Evolutionary conservation across 2,888 invertebrate genomes (phyloP), one percentile per base, ranked within the genome.

Genomic region (Eutolmus rufibarbis): DNA sequence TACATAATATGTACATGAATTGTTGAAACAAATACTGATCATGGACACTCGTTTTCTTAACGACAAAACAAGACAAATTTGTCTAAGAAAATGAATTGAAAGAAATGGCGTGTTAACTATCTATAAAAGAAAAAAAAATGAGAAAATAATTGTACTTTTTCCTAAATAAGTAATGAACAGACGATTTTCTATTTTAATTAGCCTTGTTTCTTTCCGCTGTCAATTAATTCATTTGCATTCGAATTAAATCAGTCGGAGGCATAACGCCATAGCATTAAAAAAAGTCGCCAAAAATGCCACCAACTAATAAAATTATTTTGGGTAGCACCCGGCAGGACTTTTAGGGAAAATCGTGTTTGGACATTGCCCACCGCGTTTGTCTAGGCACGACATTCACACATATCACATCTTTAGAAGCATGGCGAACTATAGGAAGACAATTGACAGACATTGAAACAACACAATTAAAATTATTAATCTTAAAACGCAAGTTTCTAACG

Each of bases 381-480:
- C 40, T 77, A 37, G 40, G 19, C 37, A 23, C 66, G 66, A 66
- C 28, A 66, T 66, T 66, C 12, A 66, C 23, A 84, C 74, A 84
- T 84, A 84, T 66, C 74, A 66, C 28, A 66, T 84, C 19, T 8
- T 31, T 8, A 66, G 19, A 19, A 84, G 37, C 16, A 66, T 40
- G 84, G 23, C 40, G 84, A 56, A 51, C 31, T 14, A 16, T 7
- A 79, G 12, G 28, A 51, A 31, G 46, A 34, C 37, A 40, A 84
- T 84, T 84, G 84, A 84, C 84, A 84, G 84, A 84, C 66, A 84
- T 84, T 84, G 84, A 84, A 84, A 84, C 57, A 74, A 84, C 74
- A 84, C n/a, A 37, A 66, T 66, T 66, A 66, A 66, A 66, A 66
- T 66, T 66, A 28, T 19, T 23, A 66, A 66, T 28, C 66, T 66